Evolutionary conservation across 2,797 vertebrate species (phyloP).

Genomic region (Choloepus didactylus): DNA sequence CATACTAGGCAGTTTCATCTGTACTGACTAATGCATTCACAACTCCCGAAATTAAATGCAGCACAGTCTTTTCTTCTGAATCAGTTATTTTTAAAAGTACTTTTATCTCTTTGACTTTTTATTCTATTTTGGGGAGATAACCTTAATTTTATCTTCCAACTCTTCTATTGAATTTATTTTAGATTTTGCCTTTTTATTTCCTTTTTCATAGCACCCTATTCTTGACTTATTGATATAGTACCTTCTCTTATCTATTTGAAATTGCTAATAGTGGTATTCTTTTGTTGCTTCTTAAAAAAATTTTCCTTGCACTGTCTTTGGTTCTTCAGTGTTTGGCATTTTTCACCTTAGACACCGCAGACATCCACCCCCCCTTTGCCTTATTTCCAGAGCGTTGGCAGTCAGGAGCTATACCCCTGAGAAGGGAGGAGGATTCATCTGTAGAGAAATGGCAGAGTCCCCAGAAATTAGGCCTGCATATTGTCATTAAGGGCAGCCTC

Average conservation of each 20-base stretch:
- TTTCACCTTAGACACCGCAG: background rate
- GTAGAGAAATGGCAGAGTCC: background rate
- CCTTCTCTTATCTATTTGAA: background rate
- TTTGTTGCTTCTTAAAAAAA: background rate
- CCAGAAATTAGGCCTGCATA: background rate
- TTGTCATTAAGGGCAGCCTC: background rate
- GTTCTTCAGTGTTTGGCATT: background rate
- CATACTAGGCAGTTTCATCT: too few species aligned
- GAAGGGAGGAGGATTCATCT: background rate
- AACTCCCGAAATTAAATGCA: too few species aligned
- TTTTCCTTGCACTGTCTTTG: background rate
- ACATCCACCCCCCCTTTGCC: background rate
- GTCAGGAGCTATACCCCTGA: background rate
- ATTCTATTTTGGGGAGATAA: background rate
- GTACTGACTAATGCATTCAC: too few species aligned
- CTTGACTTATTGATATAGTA: background rate
- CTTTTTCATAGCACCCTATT: background rate
- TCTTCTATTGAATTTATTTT: background rate
- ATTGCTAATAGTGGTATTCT: background rate
- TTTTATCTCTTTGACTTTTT: background rate
- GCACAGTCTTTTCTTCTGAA: too few species aligned
- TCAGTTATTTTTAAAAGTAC: too few species aligned
- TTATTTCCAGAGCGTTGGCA: background rate
- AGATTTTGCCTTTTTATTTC: constrained; percentile 1
- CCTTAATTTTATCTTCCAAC: constrained; percentile 6